Evolutionary conservation across 2,113 vertebrate genomes (phyloP), one percentile per base, ranked within the genome.

Genomic region (Gavialis gangeticus): DNA sequence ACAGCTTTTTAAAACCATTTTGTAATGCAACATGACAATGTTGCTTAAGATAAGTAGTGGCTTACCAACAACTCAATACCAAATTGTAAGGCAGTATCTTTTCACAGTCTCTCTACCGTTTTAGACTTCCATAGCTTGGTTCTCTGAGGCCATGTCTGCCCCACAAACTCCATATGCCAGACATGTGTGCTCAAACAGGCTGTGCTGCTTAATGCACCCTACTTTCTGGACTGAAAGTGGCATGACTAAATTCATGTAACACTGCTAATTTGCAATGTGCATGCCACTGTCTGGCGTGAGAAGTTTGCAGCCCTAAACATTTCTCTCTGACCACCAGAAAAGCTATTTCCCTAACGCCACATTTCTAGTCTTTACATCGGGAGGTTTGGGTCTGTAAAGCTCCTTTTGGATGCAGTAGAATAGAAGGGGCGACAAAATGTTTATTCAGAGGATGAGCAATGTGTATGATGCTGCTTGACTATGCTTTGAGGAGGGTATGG

Each of bases 391-490:
- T 89, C 85, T 88, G 12, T 34, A 71, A 60, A 90, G 12, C 10
- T 69, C 19, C 11, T 69, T 69, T 34, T 69, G 67, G 67, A 30
- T 34, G 5, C 10, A 69, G 58, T 10, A 87, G 84, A 85, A 87
- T 30, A 92, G 73, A 24, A 91, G 85, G 87, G 81, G 89, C 84
- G 11, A 87, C 88, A 90, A 85, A 37, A 22, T 83, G 55, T 60
- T 85, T 77, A 82, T 96, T 95, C 87, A 22, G 66, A 94, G 82
- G 92, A 83, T 96, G 91, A 92, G 93, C 87, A 34, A 87, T 67
- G 83, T 85, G 11, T 19, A 59, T 10, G 91, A 71, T 76, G 14
- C 8, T 93, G 69, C 57, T 54, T 79, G 85, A 59, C 84, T 95
- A 60, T 91, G 80, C 19, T 60, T 60, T 22, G 37, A 46, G 46